Conservation (phyloP, 2,113 vertebrate species). For the Collichthys lucidus region DNA sequence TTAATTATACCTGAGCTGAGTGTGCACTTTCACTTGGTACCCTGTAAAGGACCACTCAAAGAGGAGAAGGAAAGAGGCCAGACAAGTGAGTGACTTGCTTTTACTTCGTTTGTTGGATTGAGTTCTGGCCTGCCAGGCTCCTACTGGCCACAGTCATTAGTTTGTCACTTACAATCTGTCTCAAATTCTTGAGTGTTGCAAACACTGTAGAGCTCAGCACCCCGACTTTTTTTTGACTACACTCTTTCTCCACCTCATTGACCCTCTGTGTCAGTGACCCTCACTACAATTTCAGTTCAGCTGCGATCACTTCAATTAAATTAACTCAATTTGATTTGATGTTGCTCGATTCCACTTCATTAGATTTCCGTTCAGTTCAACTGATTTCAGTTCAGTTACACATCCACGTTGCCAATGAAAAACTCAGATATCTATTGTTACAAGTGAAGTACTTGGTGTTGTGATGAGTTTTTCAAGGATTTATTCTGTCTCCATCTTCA, state of each 20-base stretch:
- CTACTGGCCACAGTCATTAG: slow-evolving; percentile 64
- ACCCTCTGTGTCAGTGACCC: slow-evolving; percentile 23
- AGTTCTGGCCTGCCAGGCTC: slow-evolving; percentile 61
- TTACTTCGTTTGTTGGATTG: slow-evolving; percentile 47
- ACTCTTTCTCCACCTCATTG: slow-evolving; percentile 16
- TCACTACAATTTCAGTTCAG: neutral
- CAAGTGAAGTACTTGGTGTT: neutral
- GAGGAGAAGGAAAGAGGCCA: neutral
- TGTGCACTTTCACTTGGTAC: slow-evolving; percentile 34
- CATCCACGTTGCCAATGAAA: neutral
- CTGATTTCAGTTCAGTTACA: slow-evolving; percentile 21
- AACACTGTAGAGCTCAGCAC: slow-evolving; percentile 22
- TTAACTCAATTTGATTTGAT: slow-evolving; percentile 12
- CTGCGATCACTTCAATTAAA: slow-evolving; percentile 30
- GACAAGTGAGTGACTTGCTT: slow-evolving; percentile 31
- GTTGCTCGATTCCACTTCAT: slow-evolving; percentile 12
- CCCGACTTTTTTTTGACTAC: slow-evolving; percentile 12
- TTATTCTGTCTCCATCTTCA: slow-evolving; percentile 25
- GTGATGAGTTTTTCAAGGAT: neutral
- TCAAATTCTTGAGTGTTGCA: slow-evolving; percentile 46
- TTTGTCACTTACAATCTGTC: slow-evolving; percentile 76
- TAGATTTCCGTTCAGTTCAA: slow-evolving; percentile 14
- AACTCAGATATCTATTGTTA: neutral
- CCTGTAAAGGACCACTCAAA: slow-evolving; percentile 29
- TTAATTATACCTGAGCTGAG: slow-evolving; percentile 51